Evolutionary conservation across 1,140 invertebrate species (phyloP), one percentile per base, ranked within the genome.

Genomic region (Drosophila bipectinata): DNA sequence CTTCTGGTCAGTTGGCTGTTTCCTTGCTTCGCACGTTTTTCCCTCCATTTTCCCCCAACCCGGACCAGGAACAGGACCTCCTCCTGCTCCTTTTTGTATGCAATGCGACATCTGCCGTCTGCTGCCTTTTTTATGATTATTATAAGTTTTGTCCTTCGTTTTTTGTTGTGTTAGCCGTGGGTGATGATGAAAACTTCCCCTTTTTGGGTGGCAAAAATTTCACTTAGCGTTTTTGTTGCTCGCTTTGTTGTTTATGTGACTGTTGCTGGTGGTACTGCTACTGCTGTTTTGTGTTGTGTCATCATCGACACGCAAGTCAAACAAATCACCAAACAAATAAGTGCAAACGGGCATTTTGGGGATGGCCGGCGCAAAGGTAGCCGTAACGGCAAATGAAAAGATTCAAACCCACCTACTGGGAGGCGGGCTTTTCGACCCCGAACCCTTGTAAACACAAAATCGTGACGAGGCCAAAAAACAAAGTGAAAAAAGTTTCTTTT

Each of bases 241-340:
- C 55, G 57, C 26, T 21, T 39, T 51, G 39, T 75, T 76, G 55
- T 37, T 24, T 57, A 34, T 72, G 66, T 28, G 24, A 45, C 15
- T 53, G 12, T 37, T 47, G 15, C 30, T 39, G 8, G 41, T 41
- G 34, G 14, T 60, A 7, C 44, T 53, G 44, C 18, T 59, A 52
- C 41, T 78, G 47, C 37, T 78, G 55, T 59, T 72, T 72, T 72
- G 74, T 87, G 83, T 88, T 90, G 89, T 90, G 83, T 90, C 88
- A 90, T 90, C 88, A 90, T 79, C 81, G 88, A 88, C 88, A 90
- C 88, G 88, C 88, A 90, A 90, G 88, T 90, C 83, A 90, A 90
- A 90, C 88, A 90, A 90, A 88, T 90, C 87, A 87, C 60, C 83
- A 90, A 87, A 81, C 82, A 90, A 90, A 87, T 81, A 90, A 79